Percentiles rank a stretch among this genome's conserved stretches.
Evolutionary conservation across 2,888 invertebrate species (phyloP).

Genomic region (Gonocerus acuteangulatus): DNA sequence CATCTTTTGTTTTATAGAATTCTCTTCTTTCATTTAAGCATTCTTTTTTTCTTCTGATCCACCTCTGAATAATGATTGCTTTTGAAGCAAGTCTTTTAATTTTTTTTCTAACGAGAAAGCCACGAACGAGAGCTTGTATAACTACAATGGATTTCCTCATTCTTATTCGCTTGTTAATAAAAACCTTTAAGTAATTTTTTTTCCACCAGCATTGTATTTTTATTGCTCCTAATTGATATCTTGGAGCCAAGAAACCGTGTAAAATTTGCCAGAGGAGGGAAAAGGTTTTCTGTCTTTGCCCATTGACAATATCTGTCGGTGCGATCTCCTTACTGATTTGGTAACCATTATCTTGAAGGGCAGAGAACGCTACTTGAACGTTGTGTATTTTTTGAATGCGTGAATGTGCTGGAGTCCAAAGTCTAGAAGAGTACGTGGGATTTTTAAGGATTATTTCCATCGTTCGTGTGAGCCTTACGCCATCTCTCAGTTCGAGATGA

Average conservation of each 20-base stretch:
- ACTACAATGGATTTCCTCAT: background rate
- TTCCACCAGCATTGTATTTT: slow-evolving; percentile 42
- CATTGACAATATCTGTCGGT: slow-evolving; percentile 74
- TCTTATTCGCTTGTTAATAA: slow-evolving; percentile 11
- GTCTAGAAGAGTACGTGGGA: slow-evolving; percentile 43
- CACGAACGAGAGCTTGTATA: slow-evolving; percentile 28
- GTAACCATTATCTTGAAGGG: slow-evolving; percentile 55
- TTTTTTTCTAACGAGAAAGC: slow-evolving; percentile 41
- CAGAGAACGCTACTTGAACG: slow-evolving; percentile 65
- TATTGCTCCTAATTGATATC: slow-evolving; percentile 40
- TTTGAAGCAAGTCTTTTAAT: slow-evolving; percentile 34
- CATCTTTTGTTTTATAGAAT: background rate
- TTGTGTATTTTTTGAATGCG: slow-evolving; percentile 81
- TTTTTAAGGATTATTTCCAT: slow-evolving; percentile 65
- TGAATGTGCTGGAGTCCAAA: slow-evolving; percentile 78
- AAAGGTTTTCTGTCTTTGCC: slow-evolving; percentile 79
- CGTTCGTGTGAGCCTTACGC: slow-evolving; percentile 72
- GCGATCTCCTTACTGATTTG: slow-evolving; percentile 58
- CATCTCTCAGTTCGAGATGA: slow-evolving; percentile 79
- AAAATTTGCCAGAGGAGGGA: slow-evolving; percentile 84
- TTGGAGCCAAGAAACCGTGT: slow-evolving; percentile 51
- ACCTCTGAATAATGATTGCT: slow-evolving; percentile 47
- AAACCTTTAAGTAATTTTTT: slow-evolving; percentile 23
- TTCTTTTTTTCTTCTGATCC: slow-evolving; percentile 42
- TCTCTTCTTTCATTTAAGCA: slow-evolving; percentile 38